A percentile compares a stretch with the other conserved stretches of the same genome.
These are phyloP conservation scores for Ctenopoma kingsleyae DNA, from an alignment of 2,797 vertebrate genomes.

Conservation along the genomic window DNA sequence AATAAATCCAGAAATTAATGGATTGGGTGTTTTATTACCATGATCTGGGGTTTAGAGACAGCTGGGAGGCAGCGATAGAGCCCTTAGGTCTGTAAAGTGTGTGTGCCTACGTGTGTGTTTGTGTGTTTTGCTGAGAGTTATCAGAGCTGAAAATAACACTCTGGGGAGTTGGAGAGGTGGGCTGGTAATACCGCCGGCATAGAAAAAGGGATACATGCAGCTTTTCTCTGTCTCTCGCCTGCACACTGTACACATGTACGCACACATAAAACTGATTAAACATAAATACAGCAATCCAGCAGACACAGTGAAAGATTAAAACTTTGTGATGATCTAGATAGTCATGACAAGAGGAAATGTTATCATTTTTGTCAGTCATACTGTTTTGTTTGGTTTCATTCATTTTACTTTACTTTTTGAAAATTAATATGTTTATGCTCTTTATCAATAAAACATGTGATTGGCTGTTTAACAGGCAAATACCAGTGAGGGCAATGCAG, in stretches of 20 bases:
- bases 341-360: background rate
- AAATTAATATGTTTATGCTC: background rate
- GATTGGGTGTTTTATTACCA: conserved; percentile 70
- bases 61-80: conserved; percentile 71
- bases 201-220: conserved; percentile 48
- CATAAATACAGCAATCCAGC: conserved; percentile 7
- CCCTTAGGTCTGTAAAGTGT: conserved; percentile 40
- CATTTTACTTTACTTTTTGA: background rate
- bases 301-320: conserved; percentile 16
- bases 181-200: conserved; percentile 52
- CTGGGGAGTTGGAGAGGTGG: conserved; percentile 65
- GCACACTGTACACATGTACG: conserved; percentile 28
- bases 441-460: conserved; percentile 24
- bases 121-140: conserved; percentile 78
- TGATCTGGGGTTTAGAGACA: conserved; percentile 71
- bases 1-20: conserved; percentile 76
- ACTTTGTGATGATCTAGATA: conserved; percentile 16
- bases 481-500: background rate
- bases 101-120: conserved; percentile 32
- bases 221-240: conserved; percentile 51
- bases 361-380: background rate
- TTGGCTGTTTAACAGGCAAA: conserved; percentile 20
- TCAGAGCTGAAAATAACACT: conserved; percentile 81
- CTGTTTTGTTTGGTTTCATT: background rate
- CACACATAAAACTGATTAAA: conserved; percentile 27